A percentile compares a stretch with the other conserved stretches of the same genome.
These are phyloP conservation scores for Coendou prehensilis DNA, from an alignment of 2,797 vertebrate genomes.

Conservation along the genomic window DNA sequence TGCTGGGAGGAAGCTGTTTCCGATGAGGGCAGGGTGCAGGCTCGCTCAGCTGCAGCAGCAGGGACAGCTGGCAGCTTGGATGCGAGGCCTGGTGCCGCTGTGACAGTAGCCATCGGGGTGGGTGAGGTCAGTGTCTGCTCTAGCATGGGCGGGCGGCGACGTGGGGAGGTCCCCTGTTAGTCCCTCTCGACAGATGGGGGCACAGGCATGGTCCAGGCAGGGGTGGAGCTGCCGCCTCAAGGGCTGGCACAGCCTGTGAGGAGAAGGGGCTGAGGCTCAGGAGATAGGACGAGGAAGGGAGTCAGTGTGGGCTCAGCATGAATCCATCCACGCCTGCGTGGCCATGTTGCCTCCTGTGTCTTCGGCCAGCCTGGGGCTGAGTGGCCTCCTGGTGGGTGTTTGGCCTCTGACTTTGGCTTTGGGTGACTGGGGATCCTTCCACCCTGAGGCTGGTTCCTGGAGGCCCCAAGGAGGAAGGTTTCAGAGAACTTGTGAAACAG, in stretches of 20 bases:
- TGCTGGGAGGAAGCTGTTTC: not conserved
- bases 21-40: not conserved
- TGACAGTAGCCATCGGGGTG: not conserved
- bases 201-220: not conserved
- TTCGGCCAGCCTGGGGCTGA: not conserved
- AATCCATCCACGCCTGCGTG: accelerated
- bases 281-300: not conserved
- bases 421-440: not conserved
- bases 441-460: not conserved
- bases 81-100: not conserved
- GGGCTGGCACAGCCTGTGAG: not conserved
- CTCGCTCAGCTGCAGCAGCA: not conserved
- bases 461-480: not conserved
- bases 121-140: accelerated
- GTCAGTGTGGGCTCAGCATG: accelerated
- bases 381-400: not conserved
- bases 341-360: accelerated
- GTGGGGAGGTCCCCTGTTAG: too few species aligned
- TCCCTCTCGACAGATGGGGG: not conserved
- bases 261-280: not conserved
- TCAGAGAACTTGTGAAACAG: not conserved
- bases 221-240: not conserved
- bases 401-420: not conserved
- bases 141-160: accelerated
- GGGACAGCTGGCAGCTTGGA: not conserved